Evolutionary conservation across 2,797 vertebrate species (phyloP).

Genomic region (Prionace glauca): DNA sequence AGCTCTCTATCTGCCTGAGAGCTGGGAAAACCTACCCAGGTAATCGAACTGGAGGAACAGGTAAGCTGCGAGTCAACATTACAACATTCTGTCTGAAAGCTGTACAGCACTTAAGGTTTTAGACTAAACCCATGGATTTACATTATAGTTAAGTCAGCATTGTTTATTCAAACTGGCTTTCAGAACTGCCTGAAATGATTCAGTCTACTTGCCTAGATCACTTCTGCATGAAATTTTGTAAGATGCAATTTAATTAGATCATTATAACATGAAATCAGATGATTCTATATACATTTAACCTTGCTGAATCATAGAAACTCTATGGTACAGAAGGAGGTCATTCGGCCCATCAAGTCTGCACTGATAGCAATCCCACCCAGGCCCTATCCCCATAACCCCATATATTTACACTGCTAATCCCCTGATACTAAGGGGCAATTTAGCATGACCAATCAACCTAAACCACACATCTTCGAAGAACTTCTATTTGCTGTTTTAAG

Average conservation of each 20-base stretch:
- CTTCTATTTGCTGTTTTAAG: background rate
- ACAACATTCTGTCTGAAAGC: background rate
- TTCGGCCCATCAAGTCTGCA: no score
- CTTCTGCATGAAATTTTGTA: background rate
- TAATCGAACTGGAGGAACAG: background rate
- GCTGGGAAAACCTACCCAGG: background rate
- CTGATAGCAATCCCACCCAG: no score
- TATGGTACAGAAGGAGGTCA: no score
- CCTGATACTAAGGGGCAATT: no score
- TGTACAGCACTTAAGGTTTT: background rate
- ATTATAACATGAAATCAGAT: background rate
- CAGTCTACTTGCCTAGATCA: background rate
- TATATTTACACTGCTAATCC: no score
- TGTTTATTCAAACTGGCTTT: background rate
- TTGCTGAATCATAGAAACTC: background rate
- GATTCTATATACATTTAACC: background rate
- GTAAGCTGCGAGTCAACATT: background rate
- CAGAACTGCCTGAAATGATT: background rate
- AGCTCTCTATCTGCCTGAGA: background rate
- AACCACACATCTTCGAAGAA: background rate
- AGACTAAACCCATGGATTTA: background rate
- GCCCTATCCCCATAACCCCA: no score
- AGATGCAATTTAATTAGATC: background rate
- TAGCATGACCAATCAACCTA: no score
- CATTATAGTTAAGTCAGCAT: slow-evolving; percentile 1